Evolutionary conservation across 2,113 vertebrate species (phyloP), one percentile per base, ranked within the genome.

Genomic region (Elanoides forficatus): DNA sequence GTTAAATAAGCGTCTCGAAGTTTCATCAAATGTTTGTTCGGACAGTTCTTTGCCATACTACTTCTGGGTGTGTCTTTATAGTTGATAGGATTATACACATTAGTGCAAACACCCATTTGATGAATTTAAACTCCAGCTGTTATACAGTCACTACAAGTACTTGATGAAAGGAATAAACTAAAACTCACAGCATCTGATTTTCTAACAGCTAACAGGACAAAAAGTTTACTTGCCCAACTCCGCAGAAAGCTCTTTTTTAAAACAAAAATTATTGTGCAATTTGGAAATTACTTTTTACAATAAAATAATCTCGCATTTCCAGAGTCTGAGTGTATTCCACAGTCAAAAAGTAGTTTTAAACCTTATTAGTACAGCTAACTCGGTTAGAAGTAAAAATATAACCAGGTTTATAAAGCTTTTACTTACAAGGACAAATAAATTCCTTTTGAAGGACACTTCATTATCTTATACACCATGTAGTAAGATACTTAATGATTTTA

Each of bases 41-140:
- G 52, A 62, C 11, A 63, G 20, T 52, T 85, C 70, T 90, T 60
- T 85, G 53, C 43, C 40, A 48, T 21, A 53, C 60, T 72, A 75
- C 70, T 84, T 82, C 52, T 82, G 56, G 43, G 68, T 71, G 45
- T 78, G 82, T 59, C 82, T 73, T 79, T 68, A 84, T 25, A 81
- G 7, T 1, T 93, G 76, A 93, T 30, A 91, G 91, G 81, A 85
- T 95, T 95, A 94, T 15, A 91, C 42, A 52, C 10, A 71, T 68
- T 68, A 93, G 63, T 32, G 43, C 70, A 87, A 97, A 93, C 68
- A 89, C 4, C 25, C 76, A 81, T 92, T 68, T 87, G 76, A 92
- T 81, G 42, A 65, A 75, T 82, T 97, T 85, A 84, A 95, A 70
- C 70, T 93, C 96, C 94, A 96, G 93, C 70, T 97, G 88, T 87